Percentiles rank a stretch among this genome's conserved stretches.
phyloP scores from a whole-genome alignment of 2,888 invertebrate species.

The Tridacna crocea region DNA sequence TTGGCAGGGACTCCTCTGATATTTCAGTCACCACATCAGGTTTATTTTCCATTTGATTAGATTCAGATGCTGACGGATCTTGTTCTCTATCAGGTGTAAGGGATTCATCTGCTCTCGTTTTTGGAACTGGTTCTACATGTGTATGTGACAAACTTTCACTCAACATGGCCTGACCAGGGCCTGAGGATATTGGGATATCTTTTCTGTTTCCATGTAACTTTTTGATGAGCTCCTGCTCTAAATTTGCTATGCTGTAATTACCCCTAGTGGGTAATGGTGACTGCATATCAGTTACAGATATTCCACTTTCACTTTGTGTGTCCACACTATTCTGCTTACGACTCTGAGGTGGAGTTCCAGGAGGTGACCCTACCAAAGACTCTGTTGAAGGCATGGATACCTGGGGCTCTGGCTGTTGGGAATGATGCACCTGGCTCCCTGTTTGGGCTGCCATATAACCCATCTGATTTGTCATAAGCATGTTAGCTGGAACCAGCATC shows the following conservation, averaged over 20 bases:
- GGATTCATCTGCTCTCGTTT: constrained; percentile 41
- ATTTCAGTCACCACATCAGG: constrained; percentile 27
- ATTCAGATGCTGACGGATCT: constrained; percentile 8
- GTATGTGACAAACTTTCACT: constrained; percentile 51
- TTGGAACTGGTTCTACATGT: constrained; percentile 25
- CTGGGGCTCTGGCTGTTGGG: constrained; percentile 45
- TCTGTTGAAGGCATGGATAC: constrained; percentile 24
- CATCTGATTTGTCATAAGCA: constrained; percentile 49
- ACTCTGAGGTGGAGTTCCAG: constrained; percentile 73
- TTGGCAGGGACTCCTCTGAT: not conserved
- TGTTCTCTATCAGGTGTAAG: constrained; percentile 47
- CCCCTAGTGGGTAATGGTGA: constrained; percentile 61
- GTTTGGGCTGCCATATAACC: constrained; percentile 24
- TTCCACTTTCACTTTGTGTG: constrained; percentile 50
- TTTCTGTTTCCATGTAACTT: constrained; percentile 75
- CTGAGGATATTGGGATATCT: constrained; percentile 54
- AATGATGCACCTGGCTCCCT: constrained; percentile 33
- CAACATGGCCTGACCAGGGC: constrained; percentile 31
- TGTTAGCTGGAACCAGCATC: constrained; percentile 59
- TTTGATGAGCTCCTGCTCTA: constrained; percentile 81
- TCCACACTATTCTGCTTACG: constrained; percentile 65
- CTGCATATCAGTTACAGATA: constrained; percentile 56
- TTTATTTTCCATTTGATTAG: constrained; percentile 25
- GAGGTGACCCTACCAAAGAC: constrained; percentile 64
- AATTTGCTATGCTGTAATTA: constrained; percentile 68